A percentile compares a stretch with the other conserved stretches of the same genome.
Evolutionary conservation across 2,113 vertebrate genomes (phyloP).

Genomic region (Tyrannus savana): DNA sequence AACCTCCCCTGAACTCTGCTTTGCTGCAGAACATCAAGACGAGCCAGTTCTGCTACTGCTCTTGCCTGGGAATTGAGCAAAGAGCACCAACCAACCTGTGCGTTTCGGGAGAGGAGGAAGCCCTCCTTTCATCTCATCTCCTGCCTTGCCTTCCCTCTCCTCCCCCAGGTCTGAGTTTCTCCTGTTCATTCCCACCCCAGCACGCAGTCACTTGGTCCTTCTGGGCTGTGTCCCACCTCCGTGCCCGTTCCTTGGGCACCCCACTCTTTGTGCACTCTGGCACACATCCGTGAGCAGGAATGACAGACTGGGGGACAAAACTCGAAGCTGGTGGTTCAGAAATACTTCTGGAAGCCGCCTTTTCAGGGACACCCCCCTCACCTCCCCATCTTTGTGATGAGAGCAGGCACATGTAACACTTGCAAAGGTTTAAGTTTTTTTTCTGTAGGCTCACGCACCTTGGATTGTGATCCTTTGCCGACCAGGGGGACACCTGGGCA

Average conservation of each 20-base stretch:
- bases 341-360: neutral
- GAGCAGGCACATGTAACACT: neutral
- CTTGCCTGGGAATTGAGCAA: neutral
- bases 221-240: neutral
- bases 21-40: neutral
- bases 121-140: neutral
- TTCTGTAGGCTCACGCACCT: accelerated
- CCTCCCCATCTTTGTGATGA: neutral
- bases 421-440: neutral
- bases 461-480: neutral
- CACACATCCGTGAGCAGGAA: accelerated
- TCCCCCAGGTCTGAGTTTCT: neutral
- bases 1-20: neutral
- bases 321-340: neutral
- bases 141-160: neutral
- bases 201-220: accelerated
- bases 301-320: too few species aligned
- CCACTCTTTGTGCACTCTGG: accelerated
- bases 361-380: neutral
- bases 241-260: accelerated
- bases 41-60: conserved; percentile 35
- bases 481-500: accelerated
- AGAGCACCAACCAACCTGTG: neutral
- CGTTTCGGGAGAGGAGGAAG: neutral
- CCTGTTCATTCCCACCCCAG: neutral